A percentile compares a stretch with the other conserved stretches of the same genome.
Evolutionary conservation across 2,797 vertebrate species (phyloP).

Genomic region (Danio jaintianensis): DNA sequence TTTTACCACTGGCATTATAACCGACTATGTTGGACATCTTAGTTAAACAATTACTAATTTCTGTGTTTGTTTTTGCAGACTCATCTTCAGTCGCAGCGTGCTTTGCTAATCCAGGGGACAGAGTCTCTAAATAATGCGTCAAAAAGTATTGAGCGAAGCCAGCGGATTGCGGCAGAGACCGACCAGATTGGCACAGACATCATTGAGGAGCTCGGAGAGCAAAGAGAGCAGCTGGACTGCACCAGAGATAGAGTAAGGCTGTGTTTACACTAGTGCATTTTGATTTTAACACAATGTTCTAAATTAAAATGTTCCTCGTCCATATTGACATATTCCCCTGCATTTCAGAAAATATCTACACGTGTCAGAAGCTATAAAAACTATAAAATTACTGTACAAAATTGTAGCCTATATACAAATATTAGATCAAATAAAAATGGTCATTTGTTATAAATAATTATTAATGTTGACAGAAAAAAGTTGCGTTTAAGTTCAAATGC

Average conservation of each 20-base stretch:
- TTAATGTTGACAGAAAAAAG: no score
- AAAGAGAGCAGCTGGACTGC: conserved; percentile 94
- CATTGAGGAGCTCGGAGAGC: conserved; percentile 94
- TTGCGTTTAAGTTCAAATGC: no score
- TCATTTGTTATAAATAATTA: no score
- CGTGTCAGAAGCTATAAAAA: no score
- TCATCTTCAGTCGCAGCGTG: conserved; percentile 87
- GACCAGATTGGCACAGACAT: conserved; percentile 93
- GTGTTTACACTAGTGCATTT: no score
- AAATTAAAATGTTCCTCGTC: no score
- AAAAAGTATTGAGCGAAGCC: conserved; percentile 92
- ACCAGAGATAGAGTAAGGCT: conserved; percentile 86
- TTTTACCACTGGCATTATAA: background rate
- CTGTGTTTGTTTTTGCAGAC: conserved; percentile 77
- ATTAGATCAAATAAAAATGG: no score
- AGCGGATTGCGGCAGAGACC: conserved; percentile 89
- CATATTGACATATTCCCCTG: no score
- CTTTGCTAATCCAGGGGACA: conserved; percentile 90
- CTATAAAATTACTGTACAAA: no score
- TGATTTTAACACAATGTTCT: no score
- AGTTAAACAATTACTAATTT: conserved; percentile 10
- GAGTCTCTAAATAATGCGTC: conserved; percentile 88
- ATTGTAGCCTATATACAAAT: no score
- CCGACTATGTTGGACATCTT: background rate
- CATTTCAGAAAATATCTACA: no score